These are phyloP conservation scores for Megaceryle maxima DNA, from an alignment of 2,113 vertebrate genomes.

Conservation along the genomic window DNA sequence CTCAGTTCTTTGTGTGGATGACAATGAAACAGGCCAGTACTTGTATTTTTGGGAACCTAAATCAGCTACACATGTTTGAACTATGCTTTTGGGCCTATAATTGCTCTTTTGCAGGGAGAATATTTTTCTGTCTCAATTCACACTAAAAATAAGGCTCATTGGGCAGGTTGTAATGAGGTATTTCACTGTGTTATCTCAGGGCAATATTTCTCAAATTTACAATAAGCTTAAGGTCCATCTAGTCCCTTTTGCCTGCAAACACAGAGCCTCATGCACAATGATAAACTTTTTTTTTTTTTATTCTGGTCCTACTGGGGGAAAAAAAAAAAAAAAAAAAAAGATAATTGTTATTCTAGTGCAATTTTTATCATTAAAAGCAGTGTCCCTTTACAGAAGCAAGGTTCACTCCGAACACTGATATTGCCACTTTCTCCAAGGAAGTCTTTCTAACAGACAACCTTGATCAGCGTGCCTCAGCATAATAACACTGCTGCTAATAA, in stretches of 20 bases:
- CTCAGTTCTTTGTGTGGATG: constrained; percentile 85
- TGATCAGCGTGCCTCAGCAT: neutral
- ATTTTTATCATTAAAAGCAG: neutral
- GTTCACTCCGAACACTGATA: neutral
- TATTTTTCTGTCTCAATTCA: constrained; percentile 62
- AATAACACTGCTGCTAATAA: neutral
- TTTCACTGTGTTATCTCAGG: neutral
- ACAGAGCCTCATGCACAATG: neutral
- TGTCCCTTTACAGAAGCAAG: neutral
- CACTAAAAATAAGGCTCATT: constrained; percentile 58
- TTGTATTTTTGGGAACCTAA: constrained; percentile 79
- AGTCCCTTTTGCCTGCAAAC: neutral
- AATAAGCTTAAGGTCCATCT: neutral
- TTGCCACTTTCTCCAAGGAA: neutral
- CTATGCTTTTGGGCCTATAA: constrained; percentile 68
- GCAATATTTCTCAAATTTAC: constrained; percentile 39
- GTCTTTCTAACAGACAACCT: constrained; percentile 4
- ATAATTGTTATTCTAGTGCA: neutral
- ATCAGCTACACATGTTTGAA: constrained; percentile 73
- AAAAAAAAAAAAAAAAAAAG: neutral
- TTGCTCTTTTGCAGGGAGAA: constrained; percentile 61
- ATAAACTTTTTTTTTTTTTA: constrained; percentile 3
- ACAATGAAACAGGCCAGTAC: constrained; percentile 82
- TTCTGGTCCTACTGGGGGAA: neutral
- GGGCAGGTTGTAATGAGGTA: constrained; percentile 13